Conservation (phyloP, 2,113 vertebrate genomes). For the Elgaria multicarinata region DNA sequence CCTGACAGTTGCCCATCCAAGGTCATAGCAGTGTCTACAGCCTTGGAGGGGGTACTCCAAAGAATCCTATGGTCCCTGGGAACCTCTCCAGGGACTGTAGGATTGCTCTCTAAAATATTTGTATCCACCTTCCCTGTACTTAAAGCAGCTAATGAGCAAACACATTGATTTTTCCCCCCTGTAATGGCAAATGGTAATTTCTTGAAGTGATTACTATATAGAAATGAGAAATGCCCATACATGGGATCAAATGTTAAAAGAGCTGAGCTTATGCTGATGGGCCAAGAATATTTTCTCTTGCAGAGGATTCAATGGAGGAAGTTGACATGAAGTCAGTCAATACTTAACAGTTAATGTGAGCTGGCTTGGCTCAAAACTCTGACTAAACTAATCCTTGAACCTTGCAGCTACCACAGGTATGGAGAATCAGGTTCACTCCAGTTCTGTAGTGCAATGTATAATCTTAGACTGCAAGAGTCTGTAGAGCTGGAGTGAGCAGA, state of each 20-base stretch:
- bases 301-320: neutral
- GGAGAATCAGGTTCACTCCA: neutral
- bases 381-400: neutral
- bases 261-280: neutral
- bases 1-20: too few relatives aligned
- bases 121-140: neutral
- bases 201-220: neutral
- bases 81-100: too few relatives aligned
- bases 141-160: conserved; percentile 6
- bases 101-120: neutral
- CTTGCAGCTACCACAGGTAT: neutral
- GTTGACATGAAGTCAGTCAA: neutral
- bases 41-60: too few relatives aligned
- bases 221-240: neutral
- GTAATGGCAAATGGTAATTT: conserved; percentile 20
- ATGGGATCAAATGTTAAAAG: neutral
- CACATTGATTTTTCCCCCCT: neutral
- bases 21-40: too few relatives aligned
- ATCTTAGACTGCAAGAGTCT: neutral
- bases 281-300: neutral
- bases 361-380: neutral
- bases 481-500: neutral
- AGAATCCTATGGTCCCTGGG: too few relatives aligned
- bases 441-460: neutral
- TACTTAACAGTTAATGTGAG: neutral